Evolutionary conservation across 2,113 vertebrate species (phyloP), one percentile per base, ranked within the genome.

Genomic region (Andinoacara biseriatus): DNA sequence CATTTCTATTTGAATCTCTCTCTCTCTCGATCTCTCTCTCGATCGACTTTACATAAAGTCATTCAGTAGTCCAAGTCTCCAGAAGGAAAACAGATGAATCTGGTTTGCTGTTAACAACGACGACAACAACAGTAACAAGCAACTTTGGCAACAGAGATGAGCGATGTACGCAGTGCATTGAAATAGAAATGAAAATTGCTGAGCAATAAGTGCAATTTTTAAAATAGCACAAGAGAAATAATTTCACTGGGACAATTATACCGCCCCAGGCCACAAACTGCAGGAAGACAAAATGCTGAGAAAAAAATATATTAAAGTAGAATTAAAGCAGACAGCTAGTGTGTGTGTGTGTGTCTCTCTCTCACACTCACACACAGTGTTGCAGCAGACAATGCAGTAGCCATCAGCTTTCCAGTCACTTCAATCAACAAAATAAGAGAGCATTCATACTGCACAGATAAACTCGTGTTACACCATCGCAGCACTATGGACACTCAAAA

Each of bases 351-450:
- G 35, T 38, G 8, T 38, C 6, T 83, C 77, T 62, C 59, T 17
- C 57, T 10, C 33, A 24, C 62, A 5, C 58, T 10, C 49, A 62
- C 49, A 62, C 74, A 31, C 38, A 69, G 18, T 10, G 65, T 79
- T 86, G 87, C 87, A 83, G 87, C 43, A 90, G 79, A 90, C 82
- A 88, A 85, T 88, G 76, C 86, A 89, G 82, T 84, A 90, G 80
- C 10, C 72, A 58, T 75, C 86, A 81, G 85, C 84, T 72, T 88
- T 85, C 76, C 72, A 80, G 58, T 85, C 82, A 75, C 80, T 82
- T 77, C 74, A 78, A 81, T 67, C 76, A 76, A 86, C 62, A 76
- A 67, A 46, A 91, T 72, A 82, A 78, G 87, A 9, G 11, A 76
- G 35, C 77, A 18, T 74, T 83, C 24, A 24, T 80, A 78, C 74